phyloP scores from a whole-genome alignment of 2,113 vertebrate genomes.

The Canis aureus region DNA sequence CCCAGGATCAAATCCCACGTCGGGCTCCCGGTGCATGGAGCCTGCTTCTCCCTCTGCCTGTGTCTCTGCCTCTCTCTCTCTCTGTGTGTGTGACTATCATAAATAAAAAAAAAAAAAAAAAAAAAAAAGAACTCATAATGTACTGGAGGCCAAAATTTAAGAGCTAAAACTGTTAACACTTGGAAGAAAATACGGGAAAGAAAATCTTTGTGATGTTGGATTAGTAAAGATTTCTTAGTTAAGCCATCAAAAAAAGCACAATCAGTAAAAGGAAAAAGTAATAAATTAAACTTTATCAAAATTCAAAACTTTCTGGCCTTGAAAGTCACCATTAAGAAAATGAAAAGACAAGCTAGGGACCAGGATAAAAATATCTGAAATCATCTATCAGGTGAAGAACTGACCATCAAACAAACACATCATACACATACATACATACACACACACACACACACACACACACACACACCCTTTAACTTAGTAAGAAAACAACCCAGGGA shows the following conservation, averaged over 20 bases:
- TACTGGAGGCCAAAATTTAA: background rate
- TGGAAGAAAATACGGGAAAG: background rate
- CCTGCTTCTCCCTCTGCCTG: too few relatives aligned
- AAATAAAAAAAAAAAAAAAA: too few relatives aligned
- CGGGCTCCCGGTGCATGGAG: too few relatives aligned
- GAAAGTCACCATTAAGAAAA: conserved; percentile 5
- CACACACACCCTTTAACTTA: background rate
- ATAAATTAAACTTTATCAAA: conserved; percentile 7
- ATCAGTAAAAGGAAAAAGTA: background rate
- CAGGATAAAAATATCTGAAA: background rate
- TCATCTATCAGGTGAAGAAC: background rate
- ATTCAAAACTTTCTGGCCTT: conserved; percentile 8
- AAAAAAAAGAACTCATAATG: background rate
- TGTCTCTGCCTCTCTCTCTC: too few relatives aligned
- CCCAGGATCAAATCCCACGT: too few relatives aligned
- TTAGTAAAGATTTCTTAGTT: background rate
- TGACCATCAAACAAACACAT: background rate
- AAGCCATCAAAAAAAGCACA: background rate
- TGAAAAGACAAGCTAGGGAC: background rate
- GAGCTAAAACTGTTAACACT: background rate
- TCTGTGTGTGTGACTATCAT: too few relatives aligned
- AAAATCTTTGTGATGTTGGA: background rate
- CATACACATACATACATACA: too few relatives aligned
- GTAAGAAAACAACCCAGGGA: background rate
- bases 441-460: background rate